A percentile compares a stretch with the other conserved stretches of the same genome.
These are phyloP conservation scores for Otocyon megalotis DNA, from an alignment of 2,113 vertebrate species.

Conservation along the genomic window DNA sequence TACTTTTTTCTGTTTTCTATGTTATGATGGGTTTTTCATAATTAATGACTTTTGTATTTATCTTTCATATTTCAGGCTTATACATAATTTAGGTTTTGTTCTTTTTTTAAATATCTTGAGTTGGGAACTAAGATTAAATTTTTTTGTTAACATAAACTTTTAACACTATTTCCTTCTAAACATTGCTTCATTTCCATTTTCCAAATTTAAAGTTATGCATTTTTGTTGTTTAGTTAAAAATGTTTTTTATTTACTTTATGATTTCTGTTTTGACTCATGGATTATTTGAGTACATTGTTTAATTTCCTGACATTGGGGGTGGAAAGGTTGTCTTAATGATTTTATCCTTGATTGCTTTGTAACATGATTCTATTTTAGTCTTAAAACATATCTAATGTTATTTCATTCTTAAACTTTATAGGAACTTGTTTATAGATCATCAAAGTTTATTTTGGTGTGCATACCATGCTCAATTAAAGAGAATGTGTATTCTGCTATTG, in stretches of 20 bases:
- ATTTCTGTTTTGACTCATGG: background rate
- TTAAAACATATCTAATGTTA: background rate
- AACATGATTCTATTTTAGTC: background rate
- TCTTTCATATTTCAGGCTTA: background rate
- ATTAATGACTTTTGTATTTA: background rate
- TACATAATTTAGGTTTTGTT: background rate
- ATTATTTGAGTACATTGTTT: background rate
- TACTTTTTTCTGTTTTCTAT: background rate
- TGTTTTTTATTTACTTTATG: background rate
- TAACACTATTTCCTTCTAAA: background rate
- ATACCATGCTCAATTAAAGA: background rate
- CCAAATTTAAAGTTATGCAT: background rate
- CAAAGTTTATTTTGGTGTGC: background rate
- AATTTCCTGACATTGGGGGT: background rate
- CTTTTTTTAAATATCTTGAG: background rate
- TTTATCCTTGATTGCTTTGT: background rate
- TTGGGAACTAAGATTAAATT: background rate
- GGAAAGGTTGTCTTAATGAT: background rate
- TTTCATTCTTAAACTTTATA: background rate
- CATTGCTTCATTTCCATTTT: background rate
- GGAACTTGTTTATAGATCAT: background rate
- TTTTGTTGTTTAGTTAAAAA: background rate
- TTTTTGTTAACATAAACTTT: background rate
- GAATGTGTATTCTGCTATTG: background rate
- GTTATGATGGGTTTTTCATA: background rate